Evolutionary conservation across 2,113 vertebrate species (phyloP), one percentile per base, ranked within the genome.

Genomic region (Colaptes auratus): DNA sequence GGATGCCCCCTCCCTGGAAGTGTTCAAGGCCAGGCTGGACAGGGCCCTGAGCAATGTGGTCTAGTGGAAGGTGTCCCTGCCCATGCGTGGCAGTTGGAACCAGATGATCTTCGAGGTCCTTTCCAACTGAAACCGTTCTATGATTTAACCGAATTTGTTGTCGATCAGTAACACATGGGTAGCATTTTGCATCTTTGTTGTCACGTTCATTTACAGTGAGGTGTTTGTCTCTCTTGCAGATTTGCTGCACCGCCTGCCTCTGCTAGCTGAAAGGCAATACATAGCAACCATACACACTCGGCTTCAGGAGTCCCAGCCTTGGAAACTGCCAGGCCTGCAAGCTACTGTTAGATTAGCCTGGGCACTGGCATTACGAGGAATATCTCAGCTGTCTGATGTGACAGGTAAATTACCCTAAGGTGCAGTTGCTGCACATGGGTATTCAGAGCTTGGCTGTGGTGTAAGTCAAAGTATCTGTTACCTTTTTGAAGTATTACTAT

Each of bases 331-430:
- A 4, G 99, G 99, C 6, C 97, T 99, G 84, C 99, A 99, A 95
- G 99, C 99, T 56, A 98, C 99, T 64, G 98, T 98, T 82, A 97
- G 99, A 58, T 97, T 99, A 94, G 98, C 99, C 28, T 99, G 99
- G 99, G 98, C 99, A 3, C 96, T 99, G 86, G 98, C 98, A 6
- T 93, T 99, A 30, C 97, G 99, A 92, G 98, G 98, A 16, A 97
- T 99, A 69, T 99, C 99, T 77, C 99, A 99, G 64, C 97, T 99
- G 6, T 98, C 99, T 1, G 99, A 99, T 88, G 98, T 99, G 81
- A 98, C 99, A 95, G 98, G 99, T 99, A 97, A 97, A 79, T 92
- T 66, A 52, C 59, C 55, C 52, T 50, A 0, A 91, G 75, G 35
- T 88, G 72, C 60, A 63, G 9, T 65, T 86, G 10, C 24, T 87